Base-by-base conservation (phyloP, 2,113 vertebrate genomes). In the Sorex araneus region DNA sequence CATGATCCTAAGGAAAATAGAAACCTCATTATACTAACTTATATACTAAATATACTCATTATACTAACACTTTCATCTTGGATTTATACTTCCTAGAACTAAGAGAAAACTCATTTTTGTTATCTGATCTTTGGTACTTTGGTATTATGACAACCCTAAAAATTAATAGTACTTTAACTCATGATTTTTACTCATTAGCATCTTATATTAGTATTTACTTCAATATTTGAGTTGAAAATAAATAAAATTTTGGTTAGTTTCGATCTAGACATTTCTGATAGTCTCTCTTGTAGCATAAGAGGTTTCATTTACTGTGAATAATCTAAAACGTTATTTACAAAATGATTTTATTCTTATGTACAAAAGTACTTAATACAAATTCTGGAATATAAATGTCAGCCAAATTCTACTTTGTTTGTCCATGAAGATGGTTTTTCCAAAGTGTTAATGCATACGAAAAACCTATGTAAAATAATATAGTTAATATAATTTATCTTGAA, bases 181-280 rank as follows among this genome's bases (percentile, higher is more conserved):
- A 21, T 66, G 70, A 88, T 21, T 50, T 76, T 83, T 32, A 10
- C 21, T 45, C 50, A 64, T 3, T 54, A 89, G 30, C 1, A 36
- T 45, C 7, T 81, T 66, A 79, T 3, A 63, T 2, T 84, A 76
- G 36, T 73, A 87, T 90, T 63, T 63, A 36, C 5, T 45, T 27
- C 34, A 36, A 36, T 18, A 25, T 18, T 27, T 21, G 21, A 50
- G 15, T 43, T 27, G 30, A 81, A 86, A 80, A 77, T 40, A 15
- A 84, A 25, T 45, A 71, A 80, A 93, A 75, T 87, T 27, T 87
- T 74, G 15, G n/a, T 19, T 70, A 30, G 4, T 89, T 76, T 47
- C 2, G 2, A 64, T 95, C 93, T 15, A 76, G 74, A 74, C 30
- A 80, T 80, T 87, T 47, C 19, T 12, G 75, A 34, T 19, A 76